Percentiles rank a stretch among this genome's conserved stretches.
Conservation (phyloP, 2,888 invertebrate species). For the Hydraecia micacea region DNA sequence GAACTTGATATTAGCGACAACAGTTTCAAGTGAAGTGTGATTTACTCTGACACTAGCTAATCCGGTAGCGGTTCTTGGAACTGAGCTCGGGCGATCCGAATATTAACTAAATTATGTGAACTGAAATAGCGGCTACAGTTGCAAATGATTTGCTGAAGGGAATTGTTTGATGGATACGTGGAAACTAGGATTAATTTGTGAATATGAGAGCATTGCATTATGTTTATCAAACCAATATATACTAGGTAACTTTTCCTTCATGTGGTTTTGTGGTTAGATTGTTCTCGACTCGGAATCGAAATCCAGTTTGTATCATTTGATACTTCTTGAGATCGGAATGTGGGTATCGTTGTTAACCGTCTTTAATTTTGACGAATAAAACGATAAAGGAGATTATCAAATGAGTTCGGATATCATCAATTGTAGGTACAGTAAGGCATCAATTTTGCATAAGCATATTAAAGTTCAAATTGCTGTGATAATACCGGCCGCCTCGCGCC, state of each 20-base stretch:
- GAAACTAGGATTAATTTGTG: neutral
- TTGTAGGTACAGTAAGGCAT: too few species aligned
- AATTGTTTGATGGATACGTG: neutral
- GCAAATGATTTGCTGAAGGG: slow-evolving; percentile 6
- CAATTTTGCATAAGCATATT: too few species aligned
- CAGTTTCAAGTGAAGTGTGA: slow-evolving; percentile 12
- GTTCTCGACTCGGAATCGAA: neutral
- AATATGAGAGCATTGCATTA: neutral
- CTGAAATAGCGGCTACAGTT: neutral
- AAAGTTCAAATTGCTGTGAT: too few species aligned
- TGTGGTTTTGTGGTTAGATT: neutral
- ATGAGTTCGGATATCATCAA: neutral
- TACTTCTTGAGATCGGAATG: neutral
- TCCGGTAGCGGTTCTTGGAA: neutral
- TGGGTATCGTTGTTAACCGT: neutral
- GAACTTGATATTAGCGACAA: neutral
- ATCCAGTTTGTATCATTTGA: slow-evolving; percentile 1
- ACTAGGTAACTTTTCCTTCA: neutral
- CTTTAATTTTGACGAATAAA: neutral
- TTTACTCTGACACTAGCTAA: slow-evolving; percentile 28
- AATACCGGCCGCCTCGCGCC: too few species aligned
- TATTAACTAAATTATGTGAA: slow-evolving; percentile 26
- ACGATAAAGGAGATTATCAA: neutral
- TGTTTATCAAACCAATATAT: neutral
- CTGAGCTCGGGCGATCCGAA: neutral